phyloP scores from a whole-genome alignment of 64 coral and sea anemone species.

The Porites australiensis region DNA sequence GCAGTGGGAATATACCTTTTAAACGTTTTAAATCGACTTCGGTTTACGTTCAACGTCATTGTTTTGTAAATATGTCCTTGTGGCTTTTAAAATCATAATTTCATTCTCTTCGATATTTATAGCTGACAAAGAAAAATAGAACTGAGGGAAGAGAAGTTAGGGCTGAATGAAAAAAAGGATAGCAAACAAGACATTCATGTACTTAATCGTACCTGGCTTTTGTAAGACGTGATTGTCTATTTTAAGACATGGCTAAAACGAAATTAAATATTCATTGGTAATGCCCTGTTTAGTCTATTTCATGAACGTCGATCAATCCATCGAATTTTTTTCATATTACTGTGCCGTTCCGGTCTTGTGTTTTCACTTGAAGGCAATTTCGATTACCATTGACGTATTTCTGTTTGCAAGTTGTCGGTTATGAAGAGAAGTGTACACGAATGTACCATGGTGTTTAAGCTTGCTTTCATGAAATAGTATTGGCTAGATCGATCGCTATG shows the following conservation, averaged over 20 bases:
- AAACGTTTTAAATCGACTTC: neutral
- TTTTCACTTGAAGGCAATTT: neutral
- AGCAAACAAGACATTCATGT: neutral
- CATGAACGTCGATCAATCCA: neutral
- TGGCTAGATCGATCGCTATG: too few relatives aligned
- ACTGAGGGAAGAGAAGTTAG: neutral
- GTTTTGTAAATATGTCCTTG: neutral
- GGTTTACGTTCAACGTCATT: neutral
- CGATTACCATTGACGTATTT: neutral
- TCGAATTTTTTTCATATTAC: neutral
- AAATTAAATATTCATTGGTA: slow-evolving; percentile 7
- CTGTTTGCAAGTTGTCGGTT: neutral
- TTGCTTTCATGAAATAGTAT: too few relatives aligned
- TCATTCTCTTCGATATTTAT: neutral
- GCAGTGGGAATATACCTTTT: neutral
- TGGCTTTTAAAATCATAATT: neutral
- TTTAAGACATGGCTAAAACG: neutral
- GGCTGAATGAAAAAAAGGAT: neutral
- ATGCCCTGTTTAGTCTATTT: neutral
- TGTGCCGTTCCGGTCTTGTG: neutral
- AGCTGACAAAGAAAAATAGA: neutral
- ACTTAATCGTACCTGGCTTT: neutral
- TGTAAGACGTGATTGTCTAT: neutral
- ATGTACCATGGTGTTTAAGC: too few relatives aligned
- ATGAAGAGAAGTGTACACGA: neutral